phyloP scores from a whole-genome alignment of 2,113 vertebrate species.

The Scalopus aquaticus region DNA sequence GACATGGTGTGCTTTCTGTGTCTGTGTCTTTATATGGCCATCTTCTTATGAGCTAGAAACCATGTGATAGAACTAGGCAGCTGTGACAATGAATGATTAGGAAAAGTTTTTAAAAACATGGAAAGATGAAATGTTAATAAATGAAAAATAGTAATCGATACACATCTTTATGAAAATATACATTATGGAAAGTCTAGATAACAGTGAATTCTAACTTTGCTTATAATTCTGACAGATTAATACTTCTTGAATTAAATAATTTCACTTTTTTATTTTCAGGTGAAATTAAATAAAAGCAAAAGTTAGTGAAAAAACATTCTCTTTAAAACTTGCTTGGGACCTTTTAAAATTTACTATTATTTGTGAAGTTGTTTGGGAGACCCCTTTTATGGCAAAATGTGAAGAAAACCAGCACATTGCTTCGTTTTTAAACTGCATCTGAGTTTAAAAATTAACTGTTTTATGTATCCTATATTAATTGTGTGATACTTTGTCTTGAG shows the following conservation, averaged over 20 bases:
- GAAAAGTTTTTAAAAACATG: conserved; percentile 26
- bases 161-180: conserved; percentile 28
- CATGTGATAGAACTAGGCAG: not conserved
- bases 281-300: conserved; percentile 30
- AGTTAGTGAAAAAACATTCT: not conserved
- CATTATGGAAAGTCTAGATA: not conserved
- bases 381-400: not conserved
- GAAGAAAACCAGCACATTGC: not conserved
- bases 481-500: not conserved
- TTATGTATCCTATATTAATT: not conserved
- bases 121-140: conserved; percentile 32
- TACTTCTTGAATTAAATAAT: conserved; percentile 37
- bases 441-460: not conserved
- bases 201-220: not conserved
- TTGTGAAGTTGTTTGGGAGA: not conserved
- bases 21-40: no score
- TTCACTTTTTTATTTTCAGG: conserved; percentile 46
- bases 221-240: not conserved
- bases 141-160: not conserved
- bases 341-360: conserved; percentile 20
- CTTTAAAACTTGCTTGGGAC: not conserved
- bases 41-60: not conserved
- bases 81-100: not conserved
- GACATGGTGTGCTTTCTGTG: no score
- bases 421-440: conserved; percentile 3